Conservation (phyloP, 2,888 invertebrate genomes). For the Leucania comma region DNA sequence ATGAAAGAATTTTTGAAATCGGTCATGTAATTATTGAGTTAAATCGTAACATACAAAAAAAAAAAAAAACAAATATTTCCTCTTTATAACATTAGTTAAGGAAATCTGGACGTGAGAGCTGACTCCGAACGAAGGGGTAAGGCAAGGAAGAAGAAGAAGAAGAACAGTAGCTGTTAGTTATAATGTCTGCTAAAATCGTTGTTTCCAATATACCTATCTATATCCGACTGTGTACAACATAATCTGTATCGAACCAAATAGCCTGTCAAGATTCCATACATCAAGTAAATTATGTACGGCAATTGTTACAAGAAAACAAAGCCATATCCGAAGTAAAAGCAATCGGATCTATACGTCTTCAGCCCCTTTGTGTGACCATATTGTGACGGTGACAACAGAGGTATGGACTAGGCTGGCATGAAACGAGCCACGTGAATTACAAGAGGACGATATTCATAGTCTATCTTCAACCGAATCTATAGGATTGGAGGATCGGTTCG, state of each 20-base stretch:
- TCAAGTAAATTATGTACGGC: conserved; percentile 22
- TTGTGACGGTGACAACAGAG: conserved; percentile 45
- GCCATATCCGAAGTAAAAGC: conserved; percentile 38
- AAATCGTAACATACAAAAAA: no score
- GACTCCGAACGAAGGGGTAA: no score
- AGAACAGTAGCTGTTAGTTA: neutral
- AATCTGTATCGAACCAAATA: conserved; percentile 1
- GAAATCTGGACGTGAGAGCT: neutral
- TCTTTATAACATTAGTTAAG: no score
- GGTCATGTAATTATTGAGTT: no score
- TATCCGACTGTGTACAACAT: neutral
- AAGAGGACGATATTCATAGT: conserved; percentile 33
- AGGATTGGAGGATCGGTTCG: conserved; percentile 27
- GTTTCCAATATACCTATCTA: neutral
- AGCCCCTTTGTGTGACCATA: conserved; percentile 50
- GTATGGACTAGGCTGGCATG: conserved; percentile 32
- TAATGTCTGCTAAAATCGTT: neutral
- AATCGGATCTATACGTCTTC: conserved; percentile 43
- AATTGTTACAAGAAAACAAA: conserved; percentile 54
- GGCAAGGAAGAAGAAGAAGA: no score
- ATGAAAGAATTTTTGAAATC: no score
- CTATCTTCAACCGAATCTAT: conserved; percentile 45
- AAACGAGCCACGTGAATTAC: conserved; percentile 43
- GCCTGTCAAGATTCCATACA: conserved; percentile 7
- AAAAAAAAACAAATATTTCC: no score